phyloP scores from a whole-genome alignment of 2,888 invertebrate genomes.

The Heliconius ismenius region DNA sequence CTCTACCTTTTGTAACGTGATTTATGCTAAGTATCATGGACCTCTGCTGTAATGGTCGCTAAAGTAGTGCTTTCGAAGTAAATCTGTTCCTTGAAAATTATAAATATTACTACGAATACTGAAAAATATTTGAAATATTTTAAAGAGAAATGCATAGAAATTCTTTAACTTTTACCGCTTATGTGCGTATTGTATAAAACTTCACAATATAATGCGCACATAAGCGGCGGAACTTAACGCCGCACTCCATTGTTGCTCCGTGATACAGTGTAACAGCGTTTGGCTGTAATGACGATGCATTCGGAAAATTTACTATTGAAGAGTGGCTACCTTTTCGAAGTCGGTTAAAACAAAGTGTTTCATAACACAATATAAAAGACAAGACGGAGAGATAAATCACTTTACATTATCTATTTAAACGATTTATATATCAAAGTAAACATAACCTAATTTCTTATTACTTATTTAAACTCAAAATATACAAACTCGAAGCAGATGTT shows the following conservation, averaged over 20 bases:
- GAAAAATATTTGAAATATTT: not conserved
- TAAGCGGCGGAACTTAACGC: not conserved
- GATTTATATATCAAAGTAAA: not conserved
- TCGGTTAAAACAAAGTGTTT: no score
- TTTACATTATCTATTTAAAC: not conserved
- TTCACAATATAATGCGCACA: no score
- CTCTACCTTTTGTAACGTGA: slow-evolving; percentile 12
- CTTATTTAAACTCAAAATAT: slow-evolving; percentile 2
- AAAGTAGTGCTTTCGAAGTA: slow-evolving; percentile 4
- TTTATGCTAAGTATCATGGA: slow-evolving; percentile 10
- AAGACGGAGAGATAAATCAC: no score
- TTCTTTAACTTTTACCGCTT: no score
- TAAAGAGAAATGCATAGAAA: not conserved
- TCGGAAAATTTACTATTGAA: no score
- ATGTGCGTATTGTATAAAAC: no score
- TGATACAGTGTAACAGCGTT: no score
- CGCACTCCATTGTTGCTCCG: not conserved
- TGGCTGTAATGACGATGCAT: no score
- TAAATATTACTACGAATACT: not conserved
- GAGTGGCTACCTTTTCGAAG: no score
- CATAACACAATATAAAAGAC: no score
- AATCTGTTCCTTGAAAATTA: not conserved
- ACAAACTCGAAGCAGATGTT: slow-evolving; percentile 12
- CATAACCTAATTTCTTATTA: not conserved
- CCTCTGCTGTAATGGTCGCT: not conserved